phyloP scores from a whole-genome alignment of 2,888 invertebrate genomes.

The Campopleginae sp. region DNA sequence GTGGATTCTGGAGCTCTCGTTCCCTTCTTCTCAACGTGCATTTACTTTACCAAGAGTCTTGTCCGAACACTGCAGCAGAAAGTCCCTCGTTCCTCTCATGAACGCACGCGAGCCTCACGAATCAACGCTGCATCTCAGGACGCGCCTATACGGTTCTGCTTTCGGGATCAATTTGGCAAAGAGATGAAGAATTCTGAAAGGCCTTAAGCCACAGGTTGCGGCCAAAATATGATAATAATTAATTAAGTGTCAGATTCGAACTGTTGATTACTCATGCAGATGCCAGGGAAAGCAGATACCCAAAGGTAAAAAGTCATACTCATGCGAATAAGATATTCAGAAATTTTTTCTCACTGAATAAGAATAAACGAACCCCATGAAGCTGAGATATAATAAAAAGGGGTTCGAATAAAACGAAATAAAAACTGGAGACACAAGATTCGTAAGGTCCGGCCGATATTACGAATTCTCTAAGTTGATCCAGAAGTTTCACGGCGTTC shows the following conservation, averaged over 20 bases:
- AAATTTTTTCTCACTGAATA: conserved; percentile 43
- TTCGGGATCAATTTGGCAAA: conserved; percentile 73
- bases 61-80: conserved; percentile 28
- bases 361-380: conserved; percentile 28
- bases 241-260: conserved; percentile 57
- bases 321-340: conserved; percentile 44
- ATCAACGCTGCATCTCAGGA: conserved; percentile 14
- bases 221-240: conserved; percentile 28
- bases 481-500: conserved; percentile 15
- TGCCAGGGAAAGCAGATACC: conserved; percentile 66
- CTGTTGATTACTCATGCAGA: conserved; percentile 64
- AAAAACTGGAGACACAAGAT: conserved; percentile 28
- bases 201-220: conserved; percentile 40
- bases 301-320: conserved; percentile 19
- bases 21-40: conserved; percentile 48
- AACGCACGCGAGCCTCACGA: conserved; percentile 15
- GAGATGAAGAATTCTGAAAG: conserved; percentile 69
- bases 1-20: conserved; percentile 66
- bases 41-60: conserved; percentile 41
- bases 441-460: conserved; percentile 31
- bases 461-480: conserved; percentile 31
- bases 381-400: conserved; percentile 27
- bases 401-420: conserved; percentile 25
- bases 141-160: conserved; percentile 71
- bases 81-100: conserved; percentile 19